Percentiles rank a stretch among this genome's conserved stretches.
phyloP scores from a whole-genome alignment of 2,888 invertebrate genomes.

The Tanytarsus gracilentus region DNA sequence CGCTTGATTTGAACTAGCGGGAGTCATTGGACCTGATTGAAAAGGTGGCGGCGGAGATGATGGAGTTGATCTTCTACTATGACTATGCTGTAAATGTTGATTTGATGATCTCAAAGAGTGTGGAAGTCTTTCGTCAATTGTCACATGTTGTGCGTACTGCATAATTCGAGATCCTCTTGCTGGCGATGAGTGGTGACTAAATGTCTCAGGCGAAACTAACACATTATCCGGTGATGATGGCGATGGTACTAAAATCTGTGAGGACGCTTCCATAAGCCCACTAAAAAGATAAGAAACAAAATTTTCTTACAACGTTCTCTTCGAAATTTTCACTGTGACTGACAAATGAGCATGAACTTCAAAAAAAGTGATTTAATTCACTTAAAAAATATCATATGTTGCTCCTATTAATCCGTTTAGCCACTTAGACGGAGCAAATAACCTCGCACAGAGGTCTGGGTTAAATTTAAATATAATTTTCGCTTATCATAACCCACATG shows the following conservation, averaged over 20 bases:
- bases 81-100: constrained; percentile 33
- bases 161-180: constrained; percentile 39
- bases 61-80: constrained; percentile 16
- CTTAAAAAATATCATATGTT: too few relatives aligned
- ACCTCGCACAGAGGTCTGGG: too few relatives aligned
- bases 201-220: constrained; percentile 65
- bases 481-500: too few relatives aligned
- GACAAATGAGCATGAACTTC: too few relatives aligned
- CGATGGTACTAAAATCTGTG: constrained; percentile 54
- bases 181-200: constrained; percentile 56
- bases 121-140: constrained; percentile 42
- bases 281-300: constrained; percentile 30
- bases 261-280: constrained; percentile 32
- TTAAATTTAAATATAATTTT: too few relatives aligned
- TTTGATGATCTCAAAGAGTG: constrained; percentile 36
- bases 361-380: too few relatives aligned
- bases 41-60: constrained; percentile 24
- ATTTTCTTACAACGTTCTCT: neutral
- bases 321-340: neutral
- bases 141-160: constrained; percentile 40
- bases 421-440: too few relatives aligned
- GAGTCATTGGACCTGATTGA: constrained; percentile 24
- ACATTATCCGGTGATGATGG: constrained; percentile 66
- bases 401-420: too few relatives aligned
- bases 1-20: constrained; percentile 1